Base-by-base conservation (phyloP, 2,888 invertebrate genomes). In the Hyalella azteca region DNA sequence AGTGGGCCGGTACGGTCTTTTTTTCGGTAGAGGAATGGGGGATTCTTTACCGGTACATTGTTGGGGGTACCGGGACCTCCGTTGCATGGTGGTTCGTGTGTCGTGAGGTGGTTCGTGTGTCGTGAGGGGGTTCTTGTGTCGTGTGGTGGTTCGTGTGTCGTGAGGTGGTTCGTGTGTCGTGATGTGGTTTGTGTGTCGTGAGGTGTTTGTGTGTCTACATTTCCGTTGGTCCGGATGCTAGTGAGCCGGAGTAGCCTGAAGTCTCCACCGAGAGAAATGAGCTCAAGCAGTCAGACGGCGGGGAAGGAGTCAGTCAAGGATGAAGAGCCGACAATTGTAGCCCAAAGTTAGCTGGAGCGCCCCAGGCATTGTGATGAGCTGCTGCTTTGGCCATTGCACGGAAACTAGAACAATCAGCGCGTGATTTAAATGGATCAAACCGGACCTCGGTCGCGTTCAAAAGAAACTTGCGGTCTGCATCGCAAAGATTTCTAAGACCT, bases 271-370 rank as follows among this genome's bases (percentile, higher is more conserved):
- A n/a, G n/a, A n/a, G n/a, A n/a, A n/a, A n/a, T n/a, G n/a, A n/a
- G n/a, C n/a, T n/a, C n/a, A n/a, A n/a, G n/a, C n/a, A n/a, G n/a
- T n/a, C n/a, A n/a, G n/a, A n/a, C n/a, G n/a, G n/a, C n/a, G n/a
- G n/a, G n/a, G n/a, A n/a, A n/a, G n/a, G n/a, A n/a, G n/a, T n/a
- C 54, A 54, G 54, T 3, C 54, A 26, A 22, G 54, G 54, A 4
- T 54, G 54, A 54, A 54, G 26, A 26, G 54, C 54, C 9, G 54
- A 54, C 22, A 54, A 54, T 54, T 54, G 54, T 54, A 54, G 54
- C 54, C 54, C 54, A n/a, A 54, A 54, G 54, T 54, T 54, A 54
- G 54, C 54, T 3, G 54, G 11, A 22, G 54, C 54, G 22, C 22
- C 19, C 54, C 22, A 3, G 26, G 54, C 54, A 54, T 54, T 26